Conservation (phyloP, 2,888 invertebrate genomes). For the Thera britannica region DNA sequence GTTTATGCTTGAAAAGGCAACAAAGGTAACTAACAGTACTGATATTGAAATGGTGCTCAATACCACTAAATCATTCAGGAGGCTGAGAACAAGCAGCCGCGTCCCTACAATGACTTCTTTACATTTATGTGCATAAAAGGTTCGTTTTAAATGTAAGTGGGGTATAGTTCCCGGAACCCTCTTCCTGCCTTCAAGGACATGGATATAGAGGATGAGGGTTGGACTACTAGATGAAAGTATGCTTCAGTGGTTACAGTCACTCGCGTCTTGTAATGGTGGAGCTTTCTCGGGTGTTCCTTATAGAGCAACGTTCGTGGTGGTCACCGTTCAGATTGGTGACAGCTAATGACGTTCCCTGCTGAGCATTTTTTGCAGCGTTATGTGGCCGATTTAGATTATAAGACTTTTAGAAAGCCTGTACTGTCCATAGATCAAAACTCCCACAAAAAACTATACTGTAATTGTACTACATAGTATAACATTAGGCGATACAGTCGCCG, state of each 20-base stretch:
- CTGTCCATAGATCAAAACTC: too few relatives aligned
- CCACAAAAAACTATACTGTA: too few relatives aligned
- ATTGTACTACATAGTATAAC: too few relatives aligned
- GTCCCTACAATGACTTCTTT: constrained; percentile 30
- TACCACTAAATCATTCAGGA: constrained; percentile 23
- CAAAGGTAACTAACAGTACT: background rate
- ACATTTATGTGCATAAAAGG: constrained; percentile 35
- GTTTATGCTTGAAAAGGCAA: background rate
- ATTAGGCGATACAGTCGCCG: too few relatives aligned
- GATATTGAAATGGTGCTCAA: constrained; percentile 9
- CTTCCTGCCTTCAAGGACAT: constrained; percentile 24
- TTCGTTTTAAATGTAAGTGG: constrained; percentile 36
- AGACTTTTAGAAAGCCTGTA: too few relatives aligned
- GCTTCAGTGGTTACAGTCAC: background rate
- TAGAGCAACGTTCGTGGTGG: too few relatives aligned
- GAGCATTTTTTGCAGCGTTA: too few relatives aligned
- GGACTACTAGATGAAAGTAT: background rate
- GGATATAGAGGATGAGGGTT: constrained; percentile 13
- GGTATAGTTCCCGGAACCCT: constrained; percentile 30
- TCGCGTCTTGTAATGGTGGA: too few relatives aligned
- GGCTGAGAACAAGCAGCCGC: constrained; percentile 12
- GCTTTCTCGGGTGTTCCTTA: too few relatives aligned
- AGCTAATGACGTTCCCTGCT: too few relatives aligned
- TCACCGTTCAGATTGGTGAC: too few relatives aligned
- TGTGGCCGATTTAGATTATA: too few relatives aligned